Evolutionary conservation across 2,113 vertebrate species (phyloP), one percentile per base, ranked within the genome.

Genomic region (Papio anubis): DNA sequence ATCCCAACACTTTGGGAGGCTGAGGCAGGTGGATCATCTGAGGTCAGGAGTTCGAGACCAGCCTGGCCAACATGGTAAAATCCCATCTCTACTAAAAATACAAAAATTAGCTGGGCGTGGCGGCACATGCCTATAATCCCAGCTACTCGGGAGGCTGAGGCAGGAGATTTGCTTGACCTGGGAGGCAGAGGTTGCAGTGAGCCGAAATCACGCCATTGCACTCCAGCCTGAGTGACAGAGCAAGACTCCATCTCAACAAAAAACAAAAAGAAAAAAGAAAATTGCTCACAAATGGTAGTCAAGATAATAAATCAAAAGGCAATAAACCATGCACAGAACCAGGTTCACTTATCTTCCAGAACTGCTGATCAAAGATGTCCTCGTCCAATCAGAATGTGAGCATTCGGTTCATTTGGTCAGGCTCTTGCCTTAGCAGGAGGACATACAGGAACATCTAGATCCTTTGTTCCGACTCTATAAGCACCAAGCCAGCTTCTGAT

Each of bases 401-500:
- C 59, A 89, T 72, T 13, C 16, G 76, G 43, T 81, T 94, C 66
- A 94, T 93, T 92, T 38, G 27, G 64, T 85, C 50, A 66, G 64
- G 75, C 43, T 91, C 73, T 11, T 73, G 40, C 68, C 55, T 82
- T 45, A 83, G 38, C 52, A 93, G 89, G 64, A 88, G 17, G 21
- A 87, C 40, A 90, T 52, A 25, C 27, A 95, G 76, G 68, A 95
- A 88, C 52, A 92, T 88, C 38, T 80, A 66, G 38, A 73, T 94
- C 45, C 80, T 94, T 95, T 90, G 73, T 72, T 94, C 64, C 87
- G 38, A 86, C 45, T 79, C 70, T 59, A 21, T 32, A 90, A 13
- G 92, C 66, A 85, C 66, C 80, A 96, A 90, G 64, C 23, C 40
- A 93, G 43, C 9, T 96, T 90, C 85, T 86, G 64, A 93, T 78